Conservation (phyloP, 2,888 invertebrate genomes). For the Polydrusus cervinus region DNA sequence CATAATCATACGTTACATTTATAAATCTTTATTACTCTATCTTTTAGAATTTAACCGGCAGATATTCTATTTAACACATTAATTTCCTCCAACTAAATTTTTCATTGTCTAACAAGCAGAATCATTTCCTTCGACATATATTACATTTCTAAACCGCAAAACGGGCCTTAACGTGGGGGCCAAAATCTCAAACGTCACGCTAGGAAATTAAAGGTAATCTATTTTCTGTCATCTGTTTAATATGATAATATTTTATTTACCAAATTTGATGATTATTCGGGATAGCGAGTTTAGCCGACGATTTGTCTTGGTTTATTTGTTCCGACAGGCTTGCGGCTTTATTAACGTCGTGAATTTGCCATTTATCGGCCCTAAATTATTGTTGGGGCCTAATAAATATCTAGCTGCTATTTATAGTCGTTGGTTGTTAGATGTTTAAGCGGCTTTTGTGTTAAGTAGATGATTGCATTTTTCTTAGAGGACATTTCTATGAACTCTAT, state of each 20-base stretch:
- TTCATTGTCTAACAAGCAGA: constrained; percentile 48
- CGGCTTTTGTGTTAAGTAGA: neutral
- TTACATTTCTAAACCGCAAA: constrained; percentile 39
- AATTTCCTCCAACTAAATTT: constrained; percentile 46
- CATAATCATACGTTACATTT: no score
- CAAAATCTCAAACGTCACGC: constrained; percentile 51
- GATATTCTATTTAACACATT: constrained; percentile 5
- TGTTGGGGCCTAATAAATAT: constrained; percentile 27
- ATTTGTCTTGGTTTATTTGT: constrained; percentile 48
- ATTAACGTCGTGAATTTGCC: constrained; percentile 24
- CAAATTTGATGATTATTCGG: constrained; percentile 42
- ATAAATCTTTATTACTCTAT: neutral
- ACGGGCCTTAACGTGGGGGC: constrained; percentile 29
- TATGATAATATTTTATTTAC: constrained; percentile 54
- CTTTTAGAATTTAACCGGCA: neutral
- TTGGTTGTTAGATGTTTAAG: neutral
- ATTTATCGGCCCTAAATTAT: constrained; percentile 31
- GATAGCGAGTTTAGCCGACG: constrained; percentile 43
- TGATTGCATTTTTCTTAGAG: no score
- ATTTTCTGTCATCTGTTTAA: constrained; percentile 53
- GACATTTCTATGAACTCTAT: no score
- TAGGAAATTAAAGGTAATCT: constrained; percentile 55
- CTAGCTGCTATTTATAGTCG: neutral
- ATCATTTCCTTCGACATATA: constrained; percentile 43
- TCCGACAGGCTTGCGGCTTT: constrained; percentile 23